A percentile compares a stretch with the other conserved stretches of the same genome.
These are phyloP conservation scores for Polymixis lichenea DNA, from an alignment of 2,888 invertebrate genomes.

Conservation along the genomic window DNA sequence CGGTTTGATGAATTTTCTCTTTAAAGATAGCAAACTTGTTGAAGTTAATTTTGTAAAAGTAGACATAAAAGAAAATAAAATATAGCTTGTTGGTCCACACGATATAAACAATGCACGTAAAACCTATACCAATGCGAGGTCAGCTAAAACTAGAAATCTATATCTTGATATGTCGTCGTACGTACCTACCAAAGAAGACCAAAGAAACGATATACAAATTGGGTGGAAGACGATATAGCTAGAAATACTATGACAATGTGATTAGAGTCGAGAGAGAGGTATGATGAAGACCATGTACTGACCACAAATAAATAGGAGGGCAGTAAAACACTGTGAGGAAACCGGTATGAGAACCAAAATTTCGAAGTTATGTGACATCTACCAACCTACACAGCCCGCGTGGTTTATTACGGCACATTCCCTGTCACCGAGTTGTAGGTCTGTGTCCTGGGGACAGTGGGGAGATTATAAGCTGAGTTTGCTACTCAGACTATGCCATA, in stretches of 20 bases:
- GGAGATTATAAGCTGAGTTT: not conserved
- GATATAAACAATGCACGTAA: too few species aligned
- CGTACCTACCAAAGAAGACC: not conserved
- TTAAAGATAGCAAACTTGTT: constrained; percentile 4
- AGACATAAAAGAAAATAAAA: too few species aligned
- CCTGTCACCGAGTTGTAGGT: too few species aligned
- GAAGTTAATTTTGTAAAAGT: not conserved
- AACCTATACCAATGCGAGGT: too few species aligned
- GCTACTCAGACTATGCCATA: not conserved
- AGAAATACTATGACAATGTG: not conserved
- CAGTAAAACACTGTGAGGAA: too few species aligned
- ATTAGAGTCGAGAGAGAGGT: not conserved
- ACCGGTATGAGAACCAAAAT: too few species aligned
- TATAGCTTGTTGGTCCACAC: not conserved
- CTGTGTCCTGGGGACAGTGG: too few species aligned
- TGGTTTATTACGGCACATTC: too few species aligned
- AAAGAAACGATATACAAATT: not conserved
- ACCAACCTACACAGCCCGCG: too few species aligned
- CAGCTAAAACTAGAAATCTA: too few species aligned
- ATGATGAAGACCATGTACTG: not conserved
- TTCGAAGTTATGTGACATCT: too few species aligned
- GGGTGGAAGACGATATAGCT: not conserved
- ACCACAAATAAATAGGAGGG: not conserved
- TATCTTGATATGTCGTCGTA: too few species aligned
- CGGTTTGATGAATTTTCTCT: constrained; percentile 13